Conservation (phyloP, 2,113 vertebrate genomes). For the Tamias sibiricus region DNA sequence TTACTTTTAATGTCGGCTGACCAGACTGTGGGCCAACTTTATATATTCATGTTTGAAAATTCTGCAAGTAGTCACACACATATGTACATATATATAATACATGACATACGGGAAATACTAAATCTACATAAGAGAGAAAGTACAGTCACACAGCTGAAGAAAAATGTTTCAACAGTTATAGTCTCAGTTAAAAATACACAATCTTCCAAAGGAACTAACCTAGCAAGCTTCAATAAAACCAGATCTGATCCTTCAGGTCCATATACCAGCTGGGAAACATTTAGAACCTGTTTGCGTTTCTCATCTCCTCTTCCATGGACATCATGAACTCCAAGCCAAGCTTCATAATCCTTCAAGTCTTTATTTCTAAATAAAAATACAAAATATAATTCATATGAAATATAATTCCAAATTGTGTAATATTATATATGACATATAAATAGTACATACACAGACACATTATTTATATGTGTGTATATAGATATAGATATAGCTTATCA, state of each 20-base stretch:
- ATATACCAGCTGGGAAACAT: slow-evolving; percentile 94
- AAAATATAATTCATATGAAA: neutral
- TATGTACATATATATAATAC: neutral
- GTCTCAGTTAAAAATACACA: neutral
- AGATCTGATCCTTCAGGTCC: slow-evolving; percentile 95
- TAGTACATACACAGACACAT: too few species aligned
- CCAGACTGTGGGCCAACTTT: neutral
- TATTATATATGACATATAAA: neutral
- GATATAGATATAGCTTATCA: neutral
- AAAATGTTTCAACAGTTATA: neutral
- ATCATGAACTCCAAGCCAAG: slow-evolving; percentile 94
- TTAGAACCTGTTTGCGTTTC: slow-evolving; percentile 91
- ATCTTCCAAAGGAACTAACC: slow-evolving; percentile 86
- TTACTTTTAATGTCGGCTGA: neutral
- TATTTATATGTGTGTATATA: neutral
- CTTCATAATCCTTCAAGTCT: slow-evolving; percentile 95
- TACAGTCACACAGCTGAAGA: neutral
- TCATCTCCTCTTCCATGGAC: slow-evolving; percentile 90
- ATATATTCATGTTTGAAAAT: slow-evolving; percentile 1
- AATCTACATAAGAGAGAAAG: neutral
- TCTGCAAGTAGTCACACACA: neutral
- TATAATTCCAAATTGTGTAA: slow-evolving; percentile 42
- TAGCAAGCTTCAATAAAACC: slow-evolving; percentile 93
- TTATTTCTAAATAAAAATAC: slow-evolving; percentile 88
- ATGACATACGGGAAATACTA: neutral